Conservation (phyloP, 2,888 invertebrate species). For the Thymelicus acteon region DNA sequence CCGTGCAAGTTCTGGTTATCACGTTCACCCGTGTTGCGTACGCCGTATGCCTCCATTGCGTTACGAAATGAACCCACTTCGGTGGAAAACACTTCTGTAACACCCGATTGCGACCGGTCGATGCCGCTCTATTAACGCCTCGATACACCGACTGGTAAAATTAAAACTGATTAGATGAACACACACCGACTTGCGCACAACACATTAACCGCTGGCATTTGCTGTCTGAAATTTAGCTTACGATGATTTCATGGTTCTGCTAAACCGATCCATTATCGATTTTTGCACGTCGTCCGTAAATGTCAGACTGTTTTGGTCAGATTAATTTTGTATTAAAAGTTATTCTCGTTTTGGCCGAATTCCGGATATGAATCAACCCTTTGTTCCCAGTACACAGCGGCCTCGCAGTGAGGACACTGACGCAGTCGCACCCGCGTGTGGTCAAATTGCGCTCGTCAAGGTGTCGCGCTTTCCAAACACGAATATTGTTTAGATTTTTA, state of each 20-base stretch:
- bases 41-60: constrained; percentile 48
- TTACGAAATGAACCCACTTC: constrained; percentile 51
- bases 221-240: background rate
- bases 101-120: constrained; percentile 49
- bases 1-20: constrained; percentile 41
- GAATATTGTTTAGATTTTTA: constrained; percentile 72
- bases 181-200: constrained; percentile 15
- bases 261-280: background rate
- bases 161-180: constrained; percentile 30
- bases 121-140: constrained; percentile 50
- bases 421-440: constrained; percentile 42
- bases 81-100: constrained; percentile 49
- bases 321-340: constrained; percentile 10
- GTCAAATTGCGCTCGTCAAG: constrained; percentile 51
- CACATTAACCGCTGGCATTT: constrained; percentile 1
- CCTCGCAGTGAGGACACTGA: constrained; percentile 57
- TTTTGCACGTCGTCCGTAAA: background rate
- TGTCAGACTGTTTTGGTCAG: constrained; percentile 9
- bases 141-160: constrained; percentile 43
- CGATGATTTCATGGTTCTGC: background rate
- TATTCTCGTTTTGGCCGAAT: constrained; percentile 49
- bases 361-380: constrained; percentile 79
- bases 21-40: constrained; percentile 45
- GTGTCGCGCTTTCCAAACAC: constrained; percentile 66
- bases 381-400: constrained; percentile 68